Conservation (phyloP, 92 coral and sea anemone genomes). For the Parazoanthus darwini region DNA sequence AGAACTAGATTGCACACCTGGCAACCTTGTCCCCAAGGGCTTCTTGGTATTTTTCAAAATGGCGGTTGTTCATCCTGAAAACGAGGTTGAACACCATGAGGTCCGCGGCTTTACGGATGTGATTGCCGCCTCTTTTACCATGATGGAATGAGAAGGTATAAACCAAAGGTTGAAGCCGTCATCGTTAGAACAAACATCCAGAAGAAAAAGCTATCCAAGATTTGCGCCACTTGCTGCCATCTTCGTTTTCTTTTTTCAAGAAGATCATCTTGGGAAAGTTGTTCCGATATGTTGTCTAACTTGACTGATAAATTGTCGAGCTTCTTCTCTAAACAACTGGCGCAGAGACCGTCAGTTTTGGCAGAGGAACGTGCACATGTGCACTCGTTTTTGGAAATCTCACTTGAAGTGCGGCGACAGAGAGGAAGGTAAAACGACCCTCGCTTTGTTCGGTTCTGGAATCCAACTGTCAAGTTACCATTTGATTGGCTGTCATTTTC, state of each 20-base stretch:
- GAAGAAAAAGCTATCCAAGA: slow-evolving; percentile 35
- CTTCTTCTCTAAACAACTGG: slow-evolving; percentile 17
- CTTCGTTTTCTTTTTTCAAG: slow-evolving; percentile 18
- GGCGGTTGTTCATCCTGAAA: too few relatives aligned
- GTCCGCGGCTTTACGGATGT: neutral
- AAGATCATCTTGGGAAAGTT: slow-evolving; percentile 31
- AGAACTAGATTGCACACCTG: too few relatives aligned
- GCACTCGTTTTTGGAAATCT: slow-evolving; percentile 18
- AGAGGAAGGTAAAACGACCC: neutral
- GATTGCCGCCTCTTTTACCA: neutral
- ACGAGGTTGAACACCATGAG: too few relatives aligned
- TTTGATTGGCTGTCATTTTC: slow-evolving; percentile 17
- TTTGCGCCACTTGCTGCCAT: slow-evolving; percentile 37
- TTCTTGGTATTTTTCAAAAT: too few relatives aligned
- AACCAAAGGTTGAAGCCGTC: slow-evolving; percentile 16
- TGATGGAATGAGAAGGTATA: slow-evolving; percentile 9
- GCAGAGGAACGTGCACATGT: neutral
- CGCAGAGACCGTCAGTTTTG: slow-evolving; percentile 1
- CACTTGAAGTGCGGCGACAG: slow-evolving; percentile 1
- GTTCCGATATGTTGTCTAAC: slow-evolving; percentile 32
- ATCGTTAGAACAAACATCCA: slow-evolving; percentile 37
- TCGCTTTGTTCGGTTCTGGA: neutral
- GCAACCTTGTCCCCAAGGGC: too few relatives aligned
- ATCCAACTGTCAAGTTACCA: slow-evolving; percentile 11
- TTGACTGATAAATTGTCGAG: slow-evolving; percentile 32